Evolutionary conservation across 2,797 vertebrate species (phyloP), one percentile per base, ranked within the genome.

Genomic region (Pipistrellus pygmaeus): DNA sequence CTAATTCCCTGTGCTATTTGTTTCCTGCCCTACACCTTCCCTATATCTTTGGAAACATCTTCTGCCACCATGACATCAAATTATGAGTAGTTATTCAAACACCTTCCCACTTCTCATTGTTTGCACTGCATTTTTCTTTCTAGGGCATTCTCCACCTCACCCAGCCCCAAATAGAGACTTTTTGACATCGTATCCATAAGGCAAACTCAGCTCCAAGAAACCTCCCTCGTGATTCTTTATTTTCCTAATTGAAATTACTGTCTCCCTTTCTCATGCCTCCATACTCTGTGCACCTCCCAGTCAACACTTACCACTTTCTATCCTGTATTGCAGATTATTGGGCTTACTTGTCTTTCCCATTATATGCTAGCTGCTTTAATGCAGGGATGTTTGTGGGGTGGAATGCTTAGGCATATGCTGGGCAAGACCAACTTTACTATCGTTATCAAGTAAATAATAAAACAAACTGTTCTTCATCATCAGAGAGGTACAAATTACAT

Each of bases 151-250:
- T 71, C 72, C 44, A 30, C 11, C 41, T 53, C 11, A 53, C 25
- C 51, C 25, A 90, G 44, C 3, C 8, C 21, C n/a, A 73, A 81
- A 64, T 4, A 18, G 21, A 78, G 9, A 85, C 2, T 41, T 84
- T 35, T 62, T 81, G 18, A 85, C 91, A 55, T 88, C 35, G 89
- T 93, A 85, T 3, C 6, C 27, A 85, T 69, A 30, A n/a, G 35
- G n/a, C 35, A 77, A 88, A 81, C 25, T 86, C 11, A 25, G 35
- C 62, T 88, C 57, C 55, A 85, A 82, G 4, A 95, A 92, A 57
- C 2, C n/a, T 75, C 53, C 25, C 73, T 38, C 53, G 8, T 21
- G 32, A 77, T 75, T 23, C 15, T 68, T 81, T 17, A 51, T 64
- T 55, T 69, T 53, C 25, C 35, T 80, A 20, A 25, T 25, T 92